Evolutionary conservation across 2,888 invertebrate species (phyloP).

Genomic region (Antheraea assamensis): DNA sequence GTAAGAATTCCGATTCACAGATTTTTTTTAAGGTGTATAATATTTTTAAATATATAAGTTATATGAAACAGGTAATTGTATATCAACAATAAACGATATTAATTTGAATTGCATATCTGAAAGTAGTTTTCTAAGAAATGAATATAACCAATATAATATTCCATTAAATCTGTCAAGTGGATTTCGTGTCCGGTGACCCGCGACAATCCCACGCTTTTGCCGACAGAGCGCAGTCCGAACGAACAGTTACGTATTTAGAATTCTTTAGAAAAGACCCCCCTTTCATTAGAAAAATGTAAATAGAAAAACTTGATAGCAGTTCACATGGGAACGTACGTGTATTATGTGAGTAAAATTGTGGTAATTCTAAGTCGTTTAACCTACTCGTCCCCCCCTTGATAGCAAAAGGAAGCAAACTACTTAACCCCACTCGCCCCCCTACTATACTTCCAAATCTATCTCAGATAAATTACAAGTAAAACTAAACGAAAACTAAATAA

Average conservation of each 20-base stretch:
- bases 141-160: constrained; percentile 22
- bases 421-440: no score
- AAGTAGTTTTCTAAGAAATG: background rate
- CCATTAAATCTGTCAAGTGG: constrained; percentile 41
- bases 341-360: no score
- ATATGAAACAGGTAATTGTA: background rate
- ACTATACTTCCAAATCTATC: no score
- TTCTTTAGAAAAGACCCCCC: background rate
- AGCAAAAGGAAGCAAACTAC: no score
- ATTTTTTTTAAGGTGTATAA: no score
- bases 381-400: no score
- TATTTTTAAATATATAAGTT: background rate
- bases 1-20: background rate
- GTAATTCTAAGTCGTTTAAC: no score
- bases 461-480: no score
- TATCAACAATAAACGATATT: background rate
- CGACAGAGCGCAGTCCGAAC: constrained; percentile 35
- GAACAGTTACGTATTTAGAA: constrained; percentile 10
- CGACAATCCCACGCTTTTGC: constrained; percentile 59
- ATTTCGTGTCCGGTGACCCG: constrained; percentile 49
- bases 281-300: background rate
- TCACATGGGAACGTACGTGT: no score
- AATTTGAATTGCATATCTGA: background rate
- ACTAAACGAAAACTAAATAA: no score
- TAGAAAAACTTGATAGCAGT: no score